Evolutionary conservation across 2,797 vertebrate genomes (phyloP).

Genomic region (Ispidina picta): DNA sequence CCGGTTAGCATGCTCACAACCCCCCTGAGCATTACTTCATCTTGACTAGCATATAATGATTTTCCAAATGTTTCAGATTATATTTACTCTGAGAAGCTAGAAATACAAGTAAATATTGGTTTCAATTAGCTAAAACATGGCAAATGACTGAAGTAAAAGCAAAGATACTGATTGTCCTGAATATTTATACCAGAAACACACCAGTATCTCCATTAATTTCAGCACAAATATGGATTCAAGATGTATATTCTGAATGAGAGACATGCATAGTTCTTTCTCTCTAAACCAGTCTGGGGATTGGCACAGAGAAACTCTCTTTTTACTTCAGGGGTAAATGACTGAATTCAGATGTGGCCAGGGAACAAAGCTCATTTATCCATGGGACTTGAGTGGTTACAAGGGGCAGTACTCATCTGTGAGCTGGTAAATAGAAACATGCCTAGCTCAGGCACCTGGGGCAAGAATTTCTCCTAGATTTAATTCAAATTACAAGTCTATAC

Average conservation of each 20-base stretch:
- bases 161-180: neutral
- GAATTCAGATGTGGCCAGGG: neutral
- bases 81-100: conserved; percentile 42
- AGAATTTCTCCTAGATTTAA: neutral
- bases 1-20: conserved; percentile 29
- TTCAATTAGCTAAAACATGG: neutral
- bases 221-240: neutral
- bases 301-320: neutral
- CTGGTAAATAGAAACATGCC: neutral
- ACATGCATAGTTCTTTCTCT: neutral
- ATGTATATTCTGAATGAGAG: neutral
- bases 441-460: neutral
- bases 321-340: neutral
- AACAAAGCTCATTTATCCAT: conserved; percentile 8
- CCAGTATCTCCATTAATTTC: neutral
- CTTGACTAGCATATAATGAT: conserved; percentile 13
- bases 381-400: fast-evolving
- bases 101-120: conserved; percentile 31
- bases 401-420: neutral
- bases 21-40: conserved; percentile 55
- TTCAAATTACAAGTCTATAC: neutral
- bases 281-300: neutral
- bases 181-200: neutral
- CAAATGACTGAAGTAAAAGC: neutral
- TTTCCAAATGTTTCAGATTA: conserved; percentile 62